phyloP scores from a whole-genome alignment of 2,888 invertebrate species.

The Trissoscelio sp. region DNA sequence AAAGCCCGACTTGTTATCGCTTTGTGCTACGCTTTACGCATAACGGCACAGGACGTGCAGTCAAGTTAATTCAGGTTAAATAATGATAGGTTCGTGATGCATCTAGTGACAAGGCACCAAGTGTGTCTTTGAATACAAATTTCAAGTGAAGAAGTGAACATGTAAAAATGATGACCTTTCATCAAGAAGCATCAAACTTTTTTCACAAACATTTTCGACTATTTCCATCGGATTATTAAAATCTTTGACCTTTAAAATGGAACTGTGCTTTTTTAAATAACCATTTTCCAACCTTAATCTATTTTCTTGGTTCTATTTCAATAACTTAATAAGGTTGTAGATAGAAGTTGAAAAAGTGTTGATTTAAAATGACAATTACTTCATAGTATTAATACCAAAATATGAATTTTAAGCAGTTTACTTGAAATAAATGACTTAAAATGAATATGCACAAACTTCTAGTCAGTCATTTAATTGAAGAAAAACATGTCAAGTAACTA shows the following conservation, averaged over 20 bases:
- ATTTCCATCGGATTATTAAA: conserved; percentile 16
- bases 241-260: conserved; percentile 8
- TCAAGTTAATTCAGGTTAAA: too few species aligned
- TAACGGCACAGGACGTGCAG: neutral
- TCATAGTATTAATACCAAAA: too few species aligned
- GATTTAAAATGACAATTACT: too few species aligned
- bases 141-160: neutral
- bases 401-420: too few species aligned
- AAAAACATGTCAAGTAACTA: too few species aligned
- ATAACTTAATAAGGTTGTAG: neutral
- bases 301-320: neutral
- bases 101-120: neutral
- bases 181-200: conserved; percentile 5
- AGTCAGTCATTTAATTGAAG: too few species aligned
- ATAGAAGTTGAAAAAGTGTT: neutral
- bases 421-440: too few species aligned
- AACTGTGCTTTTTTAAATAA: conserved; percentile 3
- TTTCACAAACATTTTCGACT: too few species aligned
- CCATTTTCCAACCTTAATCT: conserved; percentile 4
- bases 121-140: conserved; percentile 6
- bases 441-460: too few species aligned
- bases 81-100: conserved; percentile 4
- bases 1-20: neutral
- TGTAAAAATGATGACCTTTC: neutral
- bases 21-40: too few species aligned